Evolutionary conservation across 2,797 vertebrate genomes (phyloP).

Genomic region (Percopsis omiscomaycus): DNA sequence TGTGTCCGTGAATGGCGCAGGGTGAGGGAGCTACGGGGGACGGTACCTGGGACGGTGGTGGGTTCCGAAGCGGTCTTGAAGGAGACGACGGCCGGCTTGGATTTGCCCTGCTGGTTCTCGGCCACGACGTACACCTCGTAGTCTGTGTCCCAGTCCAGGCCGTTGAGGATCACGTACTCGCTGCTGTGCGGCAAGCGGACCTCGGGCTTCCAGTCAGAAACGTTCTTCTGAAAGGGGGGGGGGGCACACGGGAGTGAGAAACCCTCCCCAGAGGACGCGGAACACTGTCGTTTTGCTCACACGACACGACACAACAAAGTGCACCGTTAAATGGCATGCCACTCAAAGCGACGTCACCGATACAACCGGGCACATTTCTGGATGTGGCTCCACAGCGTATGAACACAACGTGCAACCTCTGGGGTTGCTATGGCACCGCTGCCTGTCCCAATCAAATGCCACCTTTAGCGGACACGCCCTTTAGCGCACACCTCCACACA

Average conservation of each 20-base stretch:
- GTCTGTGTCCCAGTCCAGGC: slow-evolving; percentile 94
- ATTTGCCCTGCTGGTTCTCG: slow-evolving; percentile 92
- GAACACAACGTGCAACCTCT: too few relatives aligned
- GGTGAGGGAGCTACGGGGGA: not conserved
- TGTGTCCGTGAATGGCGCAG: slow-evolving; percentile 41
- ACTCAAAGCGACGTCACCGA: too few relatives aligned
- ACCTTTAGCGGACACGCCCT: not conserved
- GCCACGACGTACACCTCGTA: slow-evolving; percentile 93
- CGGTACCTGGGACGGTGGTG: slow-evolving; percentile 91
- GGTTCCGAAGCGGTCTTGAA: slow-evolving; percentile 88
- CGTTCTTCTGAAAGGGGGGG: slow-evolving; percentile 78
- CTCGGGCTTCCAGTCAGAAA: slow-evolving; percentile 90
- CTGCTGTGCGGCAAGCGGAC: slow-evolving; percentile 84
- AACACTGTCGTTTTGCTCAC: too few relatives aligned
- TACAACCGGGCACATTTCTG: too few relatives aligned
- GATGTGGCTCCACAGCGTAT: too few relatives aligned
- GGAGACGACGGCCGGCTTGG: slow-evolving; percentile 79
- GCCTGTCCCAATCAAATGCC: too few relatives aligned
- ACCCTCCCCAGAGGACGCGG: not conserved
- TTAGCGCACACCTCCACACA: not conserved
- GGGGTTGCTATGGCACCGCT: too few relatives aligned
- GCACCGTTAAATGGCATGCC: too few relatives aligned
- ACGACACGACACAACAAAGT: too few relatives aligned
- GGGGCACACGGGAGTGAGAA: not conserved
- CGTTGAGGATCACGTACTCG: slow-evolving; percentile 83